Base-by-base conservation (phyloP, 1,140 invertebrate species). In the Helicoverpa zea region DNA sequence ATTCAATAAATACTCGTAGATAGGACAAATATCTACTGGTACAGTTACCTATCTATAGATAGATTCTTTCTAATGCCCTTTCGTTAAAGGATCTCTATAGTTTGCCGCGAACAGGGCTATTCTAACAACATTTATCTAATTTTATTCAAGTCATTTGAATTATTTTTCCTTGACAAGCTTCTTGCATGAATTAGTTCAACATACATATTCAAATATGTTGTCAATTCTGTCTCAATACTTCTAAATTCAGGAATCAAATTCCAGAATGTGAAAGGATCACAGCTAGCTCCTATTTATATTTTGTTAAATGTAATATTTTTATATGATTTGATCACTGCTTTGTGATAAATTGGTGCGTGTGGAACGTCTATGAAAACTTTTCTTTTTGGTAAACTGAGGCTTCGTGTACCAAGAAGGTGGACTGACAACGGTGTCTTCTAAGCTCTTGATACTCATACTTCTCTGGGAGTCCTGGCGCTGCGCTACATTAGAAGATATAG, bases 361-460 rank as follows among this genome's bases (percentile, higher is more conserved):
- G 10, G 91, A 91, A 54, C 83, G 84, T 68, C 89, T 78, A 18
- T 88, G 85, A 61, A 94, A 94, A 86, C 91, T 95, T 84, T 87
- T 92, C 73, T 92, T 93, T 77, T 93, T 93, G 5, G 88, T 75
- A 81, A 95, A 95, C 58, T 94, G 86, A 14, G 95, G 95, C 76
- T 95, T 94, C 1, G 87, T 86, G 80, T 90, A 95, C 94, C 94
- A 95, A 12, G 95, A 95, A 12, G 95, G 95, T 0, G 95, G 95
- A 74, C 87, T 92, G 0, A 95, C 88, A 2, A 93, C 83, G 64
- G 80, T 89, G 9, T 90, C 90, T 82, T 95, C 92, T 29, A 91
- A 93, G 83, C 89, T 95, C 85, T 91, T 95, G 87, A 91, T 91
- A 63, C 92, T 92, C 43, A 90, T 80, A 84, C 90, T 90, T 56